A percentile compares a stretch with the other conserved stretches of the same genome.
phyloP scores from a whole-genome alignment of 1,140 invertebrate species.

The Listronotus bonariensis region DNA sequence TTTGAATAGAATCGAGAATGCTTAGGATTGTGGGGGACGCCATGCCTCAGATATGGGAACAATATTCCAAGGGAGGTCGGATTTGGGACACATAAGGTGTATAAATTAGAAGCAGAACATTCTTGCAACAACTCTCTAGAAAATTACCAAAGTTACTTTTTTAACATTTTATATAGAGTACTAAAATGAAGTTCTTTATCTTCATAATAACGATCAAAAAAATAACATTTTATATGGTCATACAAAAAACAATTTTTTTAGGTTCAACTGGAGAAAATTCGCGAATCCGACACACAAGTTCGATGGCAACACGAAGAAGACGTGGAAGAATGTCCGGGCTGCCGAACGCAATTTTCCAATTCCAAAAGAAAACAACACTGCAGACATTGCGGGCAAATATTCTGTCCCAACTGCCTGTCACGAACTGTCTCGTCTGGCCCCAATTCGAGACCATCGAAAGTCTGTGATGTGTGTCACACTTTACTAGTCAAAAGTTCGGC shows the following conservation, averaged over 20 bases:
- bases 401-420: constrained; percentile 84
- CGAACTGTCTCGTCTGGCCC: constrained; percentile 86
- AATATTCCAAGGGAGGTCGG: too few species aligned
- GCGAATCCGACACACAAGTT: constrained; percentile 89
- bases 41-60: too few species aligned
- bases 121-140: too few species aligned
- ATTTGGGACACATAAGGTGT: too few species aligned
- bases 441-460: constrained; percentile 79
- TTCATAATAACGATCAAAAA: too few species aligned
- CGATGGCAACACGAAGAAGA: constrained; percentile 98
- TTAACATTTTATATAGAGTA: too few species aligned
- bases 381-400: constrained; percentile 93
- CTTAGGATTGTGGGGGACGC: too few species aligned
- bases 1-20: too few species aligned
- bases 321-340: constrained; percentile 85
- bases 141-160: too few species aligned
- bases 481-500: constrained; percentile 90
- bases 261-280: constrained; percentile 92
- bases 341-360: constrained; percentile 69
- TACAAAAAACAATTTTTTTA: constrained; percentile 51
- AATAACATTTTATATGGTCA: too few species aligned
- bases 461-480: constrained; percentile 97
- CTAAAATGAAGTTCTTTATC: too few species aligned
- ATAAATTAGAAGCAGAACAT: too few species aligned
- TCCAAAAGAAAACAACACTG: constrained; percentile 76